phyloP scores from a whole-genome alignment of 2,888 invertebrate species.

The Suillia variegata region DNA sequence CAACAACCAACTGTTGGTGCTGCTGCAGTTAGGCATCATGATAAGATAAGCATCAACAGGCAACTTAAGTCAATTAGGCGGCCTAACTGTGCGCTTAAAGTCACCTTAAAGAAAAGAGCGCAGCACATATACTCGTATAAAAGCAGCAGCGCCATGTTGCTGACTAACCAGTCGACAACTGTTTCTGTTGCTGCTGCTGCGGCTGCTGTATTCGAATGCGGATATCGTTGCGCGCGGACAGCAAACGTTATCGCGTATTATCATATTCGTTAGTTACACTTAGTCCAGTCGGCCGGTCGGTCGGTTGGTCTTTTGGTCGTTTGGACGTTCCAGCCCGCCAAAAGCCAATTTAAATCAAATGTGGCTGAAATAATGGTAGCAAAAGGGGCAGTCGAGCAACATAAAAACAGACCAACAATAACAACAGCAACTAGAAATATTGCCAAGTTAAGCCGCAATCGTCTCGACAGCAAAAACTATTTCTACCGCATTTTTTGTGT shows the following conservation, averaged over 20 bases:
- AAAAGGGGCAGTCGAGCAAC: no score
- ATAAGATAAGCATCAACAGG: no score
- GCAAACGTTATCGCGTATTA: background rate
- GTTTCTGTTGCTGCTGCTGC: background rate
- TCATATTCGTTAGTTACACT: background rate
- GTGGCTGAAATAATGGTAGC: background rate
- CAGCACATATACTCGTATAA: background rate
- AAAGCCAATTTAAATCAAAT: background rate
- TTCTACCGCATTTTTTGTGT: conserved; percentile 1
- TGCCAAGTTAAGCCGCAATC: background rate
- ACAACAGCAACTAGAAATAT: background rate
- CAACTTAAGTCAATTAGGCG: no score
- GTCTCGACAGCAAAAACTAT: background rate
- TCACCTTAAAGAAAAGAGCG: no score
- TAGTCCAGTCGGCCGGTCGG: background rate
- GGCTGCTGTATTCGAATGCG: no score
- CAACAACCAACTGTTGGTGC: background rate
- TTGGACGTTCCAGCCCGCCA: background rate
- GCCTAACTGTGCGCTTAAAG: no score
- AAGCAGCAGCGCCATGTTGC: no score
- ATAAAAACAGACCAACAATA: background rate
- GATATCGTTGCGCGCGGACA: no score
- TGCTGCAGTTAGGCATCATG: background rate
- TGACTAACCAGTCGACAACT: background rate
- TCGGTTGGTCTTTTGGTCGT: background rate